Percentiles rank a stretch among this genome's conserved stretches.
Conservation (phyloP, 2,888 invertebrate genomes). For the Caenorhabditis afra region DNA sequence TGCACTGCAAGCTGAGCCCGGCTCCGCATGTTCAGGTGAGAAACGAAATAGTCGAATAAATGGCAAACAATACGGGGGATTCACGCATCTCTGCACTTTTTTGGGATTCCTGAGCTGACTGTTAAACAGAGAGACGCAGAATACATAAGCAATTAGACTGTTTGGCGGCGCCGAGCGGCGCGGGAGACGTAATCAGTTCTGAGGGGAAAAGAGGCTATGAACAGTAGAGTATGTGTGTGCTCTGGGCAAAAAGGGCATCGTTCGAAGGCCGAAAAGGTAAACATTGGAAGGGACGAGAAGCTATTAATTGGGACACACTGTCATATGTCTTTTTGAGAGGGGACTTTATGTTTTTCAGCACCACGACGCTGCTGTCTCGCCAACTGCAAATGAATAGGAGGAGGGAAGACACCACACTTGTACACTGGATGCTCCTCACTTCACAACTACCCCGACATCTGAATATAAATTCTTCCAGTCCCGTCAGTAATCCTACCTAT, state of each 20-base stretch:
- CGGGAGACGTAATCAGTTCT: conserved; percentile 15
- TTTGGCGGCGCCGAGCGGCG: conserved; percentile 14
- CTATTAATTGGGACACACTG: conserved; percentile 14
- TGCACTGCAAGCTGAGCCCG: conserved; percentile 78
- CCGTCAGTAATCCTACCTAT: neutral
- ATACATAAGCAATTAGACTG: conserved; percentile 17
- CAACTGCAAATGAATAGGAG: conserved; percentile 43
- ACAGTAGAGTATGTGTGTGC: conserved; percentile 30
- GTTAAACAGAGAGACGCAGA: conserved; percentile 13
- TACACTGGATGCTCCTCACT: conserved; percentile 1
- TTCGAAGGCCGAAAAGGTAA: conserved; percentile 6
- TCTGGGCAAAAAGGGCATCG: conserved; percentile 23
- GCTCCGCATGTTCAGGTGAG: conserved; percentile 76
- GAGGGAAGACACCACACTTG: conserved; percentile 29
- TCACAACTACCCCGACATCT: neutral
- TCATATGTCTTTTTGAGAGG: conserved; percentile 3
- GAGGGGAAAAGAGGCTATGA: conserved; percentile 5
- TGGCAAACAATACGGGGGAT: conserved; percentile 14
- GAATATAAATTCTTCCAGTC: conserved; percentile 13
- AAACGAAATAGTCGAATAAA: neutral
- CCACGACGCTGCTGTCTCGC: conserved; percentile 42
- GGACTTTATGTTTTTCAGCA: conserved; percentile 34
- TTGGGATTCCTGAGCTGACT: conserved; percentile 14
- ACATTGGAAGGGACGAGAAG: conserved; percentile 12
- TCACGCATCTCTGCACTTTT: conserved; percentile 35